Percentiles rank a stretch among this genome's conserved stretches.
Evolutionary conservation across 2,888 invertebrate species (phyloP).

Genomic region (Bombylius major): DNA sequence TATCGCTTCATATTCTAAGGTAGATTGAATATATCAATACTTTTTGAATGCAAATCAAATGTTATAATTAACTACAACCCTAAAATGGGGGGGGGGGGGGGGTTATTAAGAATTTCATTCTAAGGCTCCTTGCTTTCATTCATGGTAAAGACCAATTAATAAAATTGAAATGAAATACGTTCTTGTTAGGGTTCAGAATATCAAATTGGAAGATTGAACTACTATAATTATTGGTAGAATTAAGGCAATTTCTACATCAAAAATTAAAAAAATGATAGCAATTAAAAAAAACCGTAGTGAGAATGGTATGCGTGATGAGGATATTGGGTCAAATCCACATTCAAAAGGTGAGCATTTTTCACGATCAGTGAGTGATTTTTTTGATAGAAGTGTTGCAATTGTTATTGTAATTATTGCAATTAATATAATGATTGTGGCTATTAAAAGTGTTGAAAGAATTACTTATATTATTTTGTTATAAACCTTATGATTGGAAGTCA

Average conservation of each 20-base stretch:
- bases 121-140: slow-evolving; percentile 49
- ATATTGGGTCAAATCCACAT: slow-evolving; percentile 47
- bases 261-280: slow-evolving; percentile 57
- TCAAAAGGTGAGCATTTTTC: slow-evolving; percentile 55
- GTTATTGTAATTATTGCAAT: slow-evolving; percentile 41
- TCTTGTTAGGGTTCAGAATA: slow-evolving; percentile 22
- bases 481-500: slow-evolving; percentile 59
- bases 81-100: too few relatives aligned
- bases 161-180: slow-evolving; percentile 41
- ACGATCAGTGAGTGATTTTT: slow-evolving; percentile 46
- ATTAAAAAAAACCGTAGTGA: slow-evolving; percentile 52
- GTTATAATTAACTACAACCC: slow-evolving; percentile 39
- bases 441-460: slow-evolving; percentile 38
- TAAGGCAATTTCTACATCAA: slow-evolving; percentile 58
- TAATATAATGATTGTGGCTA: slow-evolving; percentile 31
- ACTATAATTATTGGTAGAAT: slow-evolving; percentile 45
- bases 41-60: slow-evolving; percentile 40
- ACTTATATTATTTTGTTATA: slow-evolving; percentile 45
- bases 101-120: slow-evolving; percentile 38
- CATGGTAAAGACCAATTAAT: slow-evolving; percentile 41
- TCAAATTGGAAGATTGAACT: slow-evolving; percentile 27
- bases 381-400: slow-evolving; percentile 40
- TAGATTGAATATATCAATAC: slow-evolving; percentile 31
- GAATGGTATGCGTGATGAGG: slow-evolving; percentile 41
- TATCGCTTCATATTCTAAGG: slow-evolving; percentile 37